phyloP scores from a whole-genome alignment of 2,113 vertebrate genomes.

The Indicator indicator region DNA sequence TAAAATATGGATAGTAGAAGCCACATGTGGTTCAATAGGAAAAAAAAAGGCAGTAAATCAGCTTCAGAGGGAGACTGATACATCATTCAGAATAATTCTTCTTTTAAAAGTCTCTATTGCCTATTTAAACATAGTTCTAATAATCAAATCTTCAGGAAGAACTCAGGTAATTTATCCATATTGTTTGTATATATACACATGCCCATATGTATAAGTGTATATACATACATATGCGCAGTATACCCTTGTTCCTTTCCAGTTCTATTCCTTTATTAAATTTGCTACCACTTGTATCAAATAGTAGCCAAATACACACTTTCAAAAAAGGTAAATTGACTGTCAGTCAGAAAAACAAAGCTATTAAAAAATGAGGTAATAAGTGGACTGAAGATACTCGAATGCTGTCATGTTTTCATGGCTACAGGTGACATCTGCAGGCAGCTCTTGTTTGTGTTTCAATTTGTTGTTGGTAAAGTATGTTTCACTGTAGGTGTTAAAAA shows the following conservation, averaged over 20 bases:
- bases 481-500: slow-evolving; percentile 42
- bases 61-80: neutral
- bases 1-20: neutral
- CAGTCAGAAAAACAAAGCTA: neutral
- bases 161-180: neutral
- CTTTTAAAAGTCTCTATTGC: neutral
- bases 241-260: neutral
- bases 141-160: neutral
- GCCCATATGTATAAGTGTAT: neutral
- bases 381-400: neutral
- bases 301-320: neutral
- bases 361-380: slow-evolving; percentile 41
- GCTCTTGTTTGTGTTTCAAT: neutral
- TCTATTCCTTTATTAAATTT: neutral
- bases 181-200: neutral
- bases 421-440: neutral
- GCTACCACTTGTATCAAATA: slow-evolving; percentile 6
- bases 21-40: neutral
- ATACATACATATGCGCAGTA: neutral
- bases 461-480: slow-evolving; percentile 10
- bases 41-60: neutral
- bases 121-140: neutral
- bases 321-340: slow-evolving; percentile 18
- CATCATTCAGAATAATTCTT: neutral
- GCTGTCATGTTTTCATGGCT: slow-evolving; percentile 6